Conservation (phyloP, 2,797 vertebrate genomes). For the Megaceryle alcyon region DNA sequence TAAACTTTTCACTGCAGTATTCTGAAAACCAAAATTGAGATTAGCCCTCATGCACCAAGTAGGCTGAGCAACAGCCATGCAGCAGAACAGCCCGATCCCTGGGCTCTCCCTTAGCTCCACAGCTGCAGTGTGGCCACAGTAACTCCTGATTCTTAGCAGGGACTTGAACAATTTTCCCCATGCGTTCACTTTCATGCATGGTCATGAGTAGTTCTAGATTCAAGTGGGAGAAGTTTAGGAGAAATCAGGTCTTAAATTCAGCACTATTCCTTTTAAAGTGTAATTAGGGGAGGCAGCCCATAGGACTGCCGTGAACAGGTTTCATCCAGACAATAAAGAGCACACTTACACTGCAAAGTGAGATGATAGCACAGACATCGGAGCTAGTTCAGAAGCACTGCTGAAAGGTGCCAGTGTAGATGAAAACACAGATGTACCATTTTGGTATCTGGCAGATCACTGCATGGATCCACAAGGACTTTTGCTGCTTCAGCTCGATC, state of each 20-base stretch:
- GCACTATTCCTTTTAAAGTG: background rate
- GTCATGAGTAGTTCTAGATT: background rate
- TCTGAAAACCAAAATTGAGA: background rate
- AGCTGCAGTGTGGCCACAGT: background rate
- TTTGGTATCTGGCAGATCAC: background rate
- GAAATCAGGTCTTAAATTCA: background rate
- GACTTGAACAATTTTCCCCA: background rate
- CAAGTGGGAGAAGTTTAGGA: background rate
- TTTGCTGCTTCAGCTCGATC: background rate
- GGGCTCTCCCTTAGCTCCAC: background rate
- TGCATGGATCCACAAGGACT: background rate
- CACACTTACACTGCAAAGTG: background rate
- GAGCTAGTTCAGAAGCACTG: background rate
- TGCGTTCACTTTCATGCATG: fast-evolving
- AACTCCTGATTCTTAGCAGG: background rate
- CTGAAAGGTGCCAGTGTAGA: background rate
- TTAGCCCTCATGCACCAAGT: background rate
- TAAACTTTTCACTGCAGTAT: slow-evolving; percentile 33
- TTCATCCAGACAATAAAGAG: background rate
- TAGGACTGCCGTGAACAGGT: background rate
- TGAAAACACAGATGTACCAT: background rate
- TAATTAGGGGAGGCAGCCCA: background rate
- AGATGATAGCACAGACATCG: background rate
- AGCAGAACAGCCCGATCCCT: background rate
- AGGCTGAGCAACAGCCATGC: background rate